A percentile compares a stretch with the other conserved stretches of the same genome.
Conservation (phyloP, 2,113 vertebrate genomes). For the Bos taurus region DNA sequence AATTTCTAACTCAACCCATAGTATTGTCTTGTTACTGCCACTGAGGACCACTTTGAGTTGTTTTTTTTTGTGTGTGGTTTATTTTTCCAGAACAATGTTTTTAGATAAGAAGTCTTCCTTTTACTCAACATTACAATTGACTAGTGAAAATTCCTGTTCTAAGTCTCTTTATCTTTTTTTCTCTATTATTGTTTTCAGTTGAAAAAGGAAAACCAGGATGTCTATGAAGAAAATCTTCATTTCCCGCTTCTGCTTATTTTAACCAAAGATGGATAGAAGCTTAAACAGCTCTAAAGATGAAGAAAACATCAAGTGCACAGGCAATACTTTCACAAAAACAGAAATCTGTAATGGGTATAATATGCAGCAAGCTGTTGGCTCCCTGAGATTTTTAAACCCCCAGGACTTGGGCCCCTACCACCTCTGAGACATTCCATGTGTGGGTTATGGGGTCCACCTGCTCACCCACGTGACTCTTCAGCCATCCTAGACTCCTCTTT, state of each 20-base stretch:
- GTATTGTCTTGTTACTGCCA: neutral
- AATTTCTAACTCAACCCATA: neutral
- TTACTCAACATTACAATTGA: neutral
- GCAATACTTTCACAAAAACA: neutral
- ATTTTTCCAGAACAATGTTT: slow-evolving; percentile 22
- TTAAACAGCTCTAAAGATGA: neutral
- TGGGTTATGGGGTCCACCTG: neutral
- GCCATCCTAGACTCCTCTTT: neutral
- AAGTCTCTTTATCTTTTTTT: slow-evolving; percentile 55
- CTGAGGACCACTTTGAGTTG: neutral
- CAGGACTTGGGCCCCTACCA: too few species aligned
- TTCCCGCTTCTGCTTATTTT: slow-evolving; percentile 93
- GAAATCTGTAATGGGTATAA: neutral
- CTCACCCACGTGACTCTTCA: neutral
- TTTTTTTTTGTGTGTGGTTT: slow-evolving; percentile 3
- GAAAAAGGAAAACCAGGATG: slow-evolving; percentile 88
- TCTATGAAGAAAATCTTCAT: slow-evolving; percentile 95
- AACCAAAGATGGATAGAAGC: slow-evolving; percentile 83
- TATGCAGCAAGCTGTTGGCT: neutral
- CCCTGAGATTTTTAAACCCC: neutral
- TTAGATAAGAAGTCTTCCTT: slow-evolving; percentile 29
- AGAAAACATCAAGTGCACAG: neutral
- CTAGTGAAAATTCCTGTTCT: slow-evolving; percentile 52
- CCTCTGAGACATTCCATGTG: neutral
- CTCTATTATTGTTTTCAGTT: slow-evolving; percentile 86